Conservation (phyloP, 1,140 invertebrate genomes). For the Drosophila parvula region DNA sequence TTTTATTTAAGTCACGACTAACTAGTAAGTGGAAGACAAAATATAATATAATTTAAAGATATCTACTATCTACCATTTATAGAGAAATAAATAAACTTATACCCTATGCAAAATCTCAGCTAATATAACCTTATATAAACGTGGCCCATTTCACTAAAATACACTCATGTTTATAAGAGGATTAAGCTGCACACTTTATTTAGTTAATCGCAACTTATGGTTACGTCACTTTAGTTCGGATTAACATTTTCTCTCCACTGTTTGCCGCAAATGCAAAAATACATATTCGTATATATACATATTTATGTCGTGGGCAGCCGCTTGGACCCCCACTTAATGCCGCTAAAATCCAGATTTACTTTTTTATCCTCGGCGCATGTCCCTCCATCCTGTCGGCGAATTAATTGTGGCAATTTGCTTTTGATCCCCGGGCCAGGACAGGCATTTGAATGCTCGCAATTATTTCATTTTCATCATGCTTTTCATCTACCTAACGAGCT, state of each 20-base stretch:
- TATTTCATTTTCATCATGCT: slow-evolving; percentile 54
- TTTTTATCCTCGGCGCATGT: slow-evolving; percentile 47
- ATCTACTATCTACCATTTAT: neutral
- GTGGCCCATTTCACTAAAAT: neutral
- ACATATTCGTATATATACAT: neutral
- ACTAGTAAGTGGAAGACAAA: no score
- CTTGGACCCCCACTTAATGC: slow-evolving; percentile 25
- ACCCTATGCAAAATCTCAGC: neutral
- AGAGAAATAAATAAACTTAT: neutral
- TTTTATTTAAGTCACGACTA: neutral
- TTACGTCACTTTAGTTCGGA: slow-evolving; percentile 11
- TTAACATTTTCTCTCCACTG: slow-evolving; percentile 11
- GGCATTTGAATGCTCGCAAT: slow-evolving; percentile 54
- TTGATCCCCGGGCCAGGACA: slow-evolving; percentile 34
- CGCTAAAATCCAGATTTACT: slow-evolving; percentile 42
- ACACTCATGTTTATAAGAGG: neutral
- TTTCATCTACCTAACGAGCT: slow-evolving; percentile 54
- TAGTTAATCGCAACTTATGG: slow-evolving; percentile 4
- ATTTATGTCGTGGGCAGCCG: slow-evolving; percentile 17
- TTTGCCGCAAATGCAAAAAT: slow-evolving; percentile 16
- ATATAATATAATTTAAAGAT: neutral
- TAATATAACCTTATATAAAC: neutral
- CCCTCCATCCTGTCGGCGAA: slow-evolving; percentile 38
- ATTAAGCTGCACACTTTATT: slow-evolving; percentile 10
- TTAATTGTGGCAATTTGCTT: slow-evolving; percentile 61